phyloP scores from a whole-genome alignment of 2,797 vertebrate genomes.

The Delichon dasypus region DNA sequence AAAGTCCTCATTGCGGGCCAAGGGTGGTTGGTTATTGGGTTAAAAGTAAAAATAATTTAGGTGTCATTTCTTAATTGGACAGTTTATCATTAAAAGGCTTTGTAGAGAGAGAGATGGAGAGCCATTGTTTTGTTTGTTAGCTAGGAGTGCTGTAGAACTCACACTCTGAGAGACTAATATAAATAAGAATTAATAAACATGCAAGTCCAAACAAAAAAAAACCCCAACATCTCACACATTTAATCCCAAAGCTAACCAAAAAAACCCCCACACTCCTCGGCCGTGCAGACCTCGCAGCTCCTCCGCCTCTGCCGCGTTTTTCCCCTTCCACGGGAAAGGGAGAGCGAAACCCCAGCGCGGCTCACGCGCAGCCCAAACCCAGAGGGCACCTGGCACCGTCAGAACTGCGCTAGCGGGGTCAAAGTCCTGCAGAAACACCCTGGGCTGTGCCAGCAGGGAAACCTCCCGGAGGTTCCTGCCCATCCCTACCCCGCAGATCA shows the following conservation, averaged over 20 bases:
- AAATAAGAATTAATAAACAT: not conserved
- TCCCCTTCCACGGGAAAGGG: not conserved
- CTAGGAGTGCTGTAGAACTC: not conserved
- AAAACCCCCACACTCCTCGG: not conserved
- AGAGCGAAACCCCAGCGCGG: not conserved
- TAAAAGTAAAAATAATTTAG: not conserved
- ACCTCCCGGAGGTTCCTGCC: not conserved
- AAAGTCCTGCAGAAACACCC: not conserved
- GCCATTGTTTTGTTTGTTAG: not conserved
- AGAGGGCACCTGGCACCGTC: not conserved
- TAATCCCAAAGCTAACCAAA: not conserved
- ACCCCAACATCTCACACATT: not conserved
- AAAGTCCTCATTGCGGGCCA: not conserved
- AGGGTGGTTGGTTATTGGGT: not conserved
- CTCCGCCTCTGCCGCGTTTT: fast-evolving
- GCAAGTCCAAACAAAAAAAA: not conserved
- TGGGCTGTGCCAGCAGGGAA: not conserved
- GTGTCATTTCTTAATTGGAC: not conserved
- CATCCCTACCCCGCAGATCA: fast-evolving
- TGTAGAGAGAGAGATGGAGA: not conserved
- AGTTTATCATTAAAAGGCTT: not conserved
- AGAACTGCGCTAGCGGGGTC: fast-evolving
- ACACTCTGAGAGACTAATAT: not conserved
- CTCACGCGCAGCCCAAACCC: not conserved
- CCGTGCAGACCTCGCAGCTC: fast-evolving